phyloP scores from a whole-genome alignment of 2,113 vertebrate genomes.

The Microtus pennsylvanicus region DNA sequence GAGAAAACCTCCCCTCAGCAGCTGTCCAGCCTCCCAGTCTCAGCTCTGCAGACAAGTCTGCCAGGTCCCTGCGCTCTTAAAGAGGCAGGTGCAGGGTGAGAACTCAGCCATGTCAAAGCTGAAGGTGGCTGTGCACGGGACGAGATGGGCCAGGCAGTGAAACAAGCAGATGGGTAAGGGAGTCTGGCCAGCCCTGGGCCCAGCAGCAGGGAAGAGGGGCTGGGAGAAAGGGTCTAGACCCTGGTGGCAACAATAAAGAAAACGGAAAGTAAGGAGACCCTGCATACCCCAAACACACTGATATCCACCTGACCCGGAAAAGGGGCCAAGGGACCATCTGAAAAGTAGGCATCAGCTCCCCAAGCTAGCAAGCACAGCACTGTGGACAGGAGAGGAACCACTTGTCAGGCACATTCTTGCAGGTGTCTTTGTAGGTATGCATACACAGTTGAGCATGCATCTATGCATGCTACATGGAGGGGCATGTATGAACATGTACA shows the following conservation, averaged over 20 bases:
- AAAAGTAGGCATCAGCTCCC: neutral
- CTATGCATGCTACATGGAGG: no score
- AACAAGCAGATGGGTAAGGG: slow-evolving; percentile 34
- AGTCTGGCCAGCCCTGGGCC: neutral
- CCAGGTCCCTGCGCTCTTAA: slow-evolving; percentile 73
- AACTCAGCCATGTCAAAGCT: slow-evolving; percentile 35
- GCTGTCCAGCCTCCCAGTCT: slow-evolving; percentile 51
- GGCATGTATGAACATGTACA: neutral
- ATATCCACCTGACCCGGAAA: neutral
- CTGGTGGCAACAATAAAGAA: neutral
- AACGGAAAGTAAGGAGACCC: neutral
- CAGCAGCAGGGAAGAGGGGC: neutral
- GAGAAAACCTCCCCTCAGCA: slow-evolving; percentile 63
- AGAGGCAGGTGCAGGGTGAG: slow-evolving; percentile 73
- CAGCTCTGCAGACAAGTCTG: slow-evolving; percentile 53
- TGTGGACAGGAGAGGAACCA: neutral
- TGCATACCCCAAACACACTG: no score
- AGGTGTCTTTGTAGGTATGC: neutral
- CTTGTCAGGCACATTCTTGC: accelerated
- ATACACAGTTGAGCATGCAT: neutral
- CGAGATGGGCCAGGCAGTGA: neutral
- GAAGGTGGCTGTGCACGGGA: neutral
- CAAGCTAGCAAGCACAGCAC: neutral
- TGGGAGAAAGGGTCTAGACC: neutral
- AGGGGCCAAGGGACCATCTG: no score